phyloP scores from a whole-genome alignment of 2,888 invertebrate genomes.

The Dioctria linearis region DNA sequence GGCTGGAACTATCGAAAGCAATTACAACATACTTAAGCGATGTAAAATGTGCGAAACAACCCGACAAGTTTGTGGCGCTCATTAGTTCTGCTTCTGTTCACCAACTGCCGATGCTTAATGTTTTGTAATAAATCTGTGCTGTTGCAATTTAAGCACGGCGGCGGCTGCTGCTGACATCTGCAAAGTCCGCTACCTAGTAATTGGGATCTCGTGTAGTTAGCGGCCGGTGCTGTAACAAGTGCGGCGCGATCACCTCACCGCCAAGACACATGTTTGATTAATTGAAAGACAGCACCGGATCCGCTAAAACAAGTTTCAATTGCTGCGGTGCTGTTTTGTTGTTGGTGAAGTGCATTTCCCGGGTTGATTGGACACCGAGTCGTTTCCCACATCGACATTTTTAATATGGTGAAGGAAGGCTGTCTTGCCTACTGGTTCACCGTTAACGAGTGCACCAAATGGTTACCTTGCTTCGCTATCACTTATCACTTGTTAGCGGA shows the following conservation, averaged over 20 bases:
- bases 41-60: conserved; percentile 34
- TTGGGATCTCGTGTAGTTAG: conserved; percentile 42
- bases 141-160: conserved; percentile 25
- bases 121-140: conserved; percentile 49
- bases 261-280: conserved; percentile 53
- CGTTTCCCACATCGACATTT: conserved; percentile 16
- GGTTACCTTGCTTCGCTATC: conserved; percentile 45
- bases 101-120: conserved; percentile 39
- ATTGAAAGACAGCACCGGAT: conserved; percentile 53
- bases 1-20: conserved; percentile 23
- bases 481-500: conserved; percentile 41
- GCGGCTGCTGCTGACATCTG: conserved; percentile 44
- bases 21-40: conserved; percentile 45
- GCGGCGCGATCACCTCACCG: conserved; percentile 41
- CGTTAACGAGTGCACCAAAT: conserved; percentile 41
- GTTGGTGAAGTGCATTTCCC: not conserved
- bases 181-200: conserved; percentile 43
- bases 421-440: not conserved
- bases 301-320: conserved; percentile 34
- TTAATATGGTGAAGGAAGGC: conserved; percentile 23
- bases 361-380: conserved; percentile 32
- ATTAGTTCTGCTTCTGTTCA: conserved; percentile 52
- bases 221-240: conserved; percentile 41
- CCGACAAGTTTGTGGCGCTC: conserved; percentile 36
- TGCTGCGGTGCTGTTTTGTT: not conserved